phyloP scores from a whole-genome alignment of 2,888 invertebrate species.

The Ichneumon xanthorius region DNA sequence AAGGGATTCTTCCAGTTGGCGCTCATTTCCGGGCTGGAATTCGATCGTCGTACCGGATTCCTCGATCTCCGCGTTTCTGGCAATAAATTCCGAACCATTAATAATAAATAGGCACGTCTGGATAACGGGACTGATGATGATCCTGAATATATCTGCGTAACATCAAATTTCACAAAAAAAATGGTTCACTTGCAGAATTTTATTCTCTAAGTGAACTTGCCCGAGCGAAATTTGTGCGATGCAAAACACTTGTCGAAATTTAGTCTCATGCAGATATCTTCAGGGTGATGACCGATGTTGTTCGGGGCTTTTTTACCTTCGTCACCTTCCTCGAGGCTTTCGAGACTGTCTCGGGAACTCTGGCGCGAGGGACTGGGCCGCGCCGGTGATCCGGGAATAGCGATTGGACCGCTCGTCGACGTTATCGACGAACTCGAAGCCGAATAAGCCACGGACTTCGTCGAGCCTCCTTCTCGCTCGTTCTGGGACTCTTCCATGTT shows the following conservation, averaged over 20 bases:
- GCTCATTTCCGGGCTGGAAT: conserved; percentile 97
- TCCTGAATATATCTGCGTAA: no score
- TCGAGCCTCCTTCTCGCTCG: conserved; percentile 74
- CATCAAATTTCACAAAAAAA: no score
- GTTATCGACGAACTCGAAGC: conserved; percentile 71
- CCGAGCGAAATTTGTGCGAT: no score
- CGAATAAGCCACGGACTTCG: conserved; percentile 77
- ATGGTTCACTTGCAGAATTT: no score
- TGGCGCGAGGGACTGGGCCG: conserved; percentile 86
- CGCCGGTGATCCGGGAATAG: conserved; percentile 84
- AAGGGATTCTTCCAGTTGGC: conserved; percentile 93
- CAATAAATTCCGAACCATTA: conserved; percentile 27
- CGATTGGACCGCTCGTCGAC: conserved; percentile 84
- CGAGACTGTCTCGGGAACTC: conserved; percentile 86
- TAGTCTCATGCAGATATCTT: no score
- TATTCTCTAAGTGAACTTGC: no score
- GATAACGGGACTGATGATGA: background rate
- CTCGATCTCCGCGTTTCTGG: conserved; percentile 87
- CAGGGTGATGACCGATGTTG: background rate
- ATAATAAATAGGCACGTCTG: conserved; percentile 11
- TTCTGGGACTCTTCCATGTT: conserved; percentile 76
- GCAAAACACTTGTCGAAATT: no score
- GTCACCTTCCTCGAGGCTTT: conserved; percentile 86
- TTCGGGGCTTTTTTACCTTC: conserved; percentile 77
- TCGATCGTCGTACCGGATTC: conserved; percentile 94